These are phyloP conservation scores for Physocephala rufipes DNA, from an alignment of 2,888 invertebrate species.

Conservation along the genomic window DNA sequence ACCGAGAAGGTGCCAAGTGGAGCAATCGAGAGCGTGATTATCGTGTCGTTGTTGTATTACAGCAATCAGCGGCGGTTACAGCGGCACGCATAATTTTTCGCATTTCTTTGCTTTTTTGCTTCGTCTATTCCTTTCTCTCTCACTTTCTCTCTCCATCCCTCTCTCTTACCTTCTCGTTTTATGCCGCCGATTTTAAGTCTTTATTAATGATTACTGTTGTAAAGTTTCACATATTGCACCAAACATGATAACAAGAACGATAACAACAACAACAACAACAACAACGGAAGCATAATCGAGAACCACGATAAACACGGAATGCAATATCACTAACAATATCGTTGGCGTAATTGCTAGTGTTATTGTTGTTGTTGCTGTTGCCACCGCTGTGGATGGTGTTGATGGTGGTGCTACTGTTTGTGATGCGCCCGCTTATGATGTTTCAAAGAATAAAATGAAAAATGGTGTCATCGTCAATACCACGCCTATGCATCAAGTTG, in stretches of 20 bases:
- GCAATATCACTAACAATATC: neutral
- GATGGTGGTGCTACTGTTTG: neutral
- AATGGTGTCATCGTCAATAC: no score
- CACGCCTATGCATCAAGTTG: no score
- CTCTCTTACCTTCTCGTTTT: no score
- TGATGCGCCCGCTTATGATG: no score
- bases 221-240: neutral
- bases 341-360: neutral
- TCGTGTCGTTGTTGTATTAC: slow-evolving; percentile 12
- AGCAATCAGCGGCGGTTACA: slow-evolving; percentile 8
- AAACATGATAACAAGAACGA: slow-evolving; percentile 12
- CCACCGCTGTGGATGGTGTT: neutral
- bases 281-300: no score
- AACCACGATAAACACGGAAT: neutral
- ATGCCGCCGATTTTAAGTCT: no score
- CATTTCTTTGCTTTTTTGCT: no score
- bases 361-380: neutral
- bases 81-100: neutral
- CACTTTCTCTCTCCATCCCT: no score
- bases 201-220: neutral
- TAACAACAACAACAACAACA: no score
- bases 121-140: no score
- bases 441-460: no score
- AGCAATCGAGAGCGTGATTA: neutral
- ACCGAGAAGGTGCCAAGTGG: slow-evolving; percentile 6